Evolutionary conservation across 1,140 invertebrate species (phyloP).

Genomic region (Oscheius sp.): DNA sequence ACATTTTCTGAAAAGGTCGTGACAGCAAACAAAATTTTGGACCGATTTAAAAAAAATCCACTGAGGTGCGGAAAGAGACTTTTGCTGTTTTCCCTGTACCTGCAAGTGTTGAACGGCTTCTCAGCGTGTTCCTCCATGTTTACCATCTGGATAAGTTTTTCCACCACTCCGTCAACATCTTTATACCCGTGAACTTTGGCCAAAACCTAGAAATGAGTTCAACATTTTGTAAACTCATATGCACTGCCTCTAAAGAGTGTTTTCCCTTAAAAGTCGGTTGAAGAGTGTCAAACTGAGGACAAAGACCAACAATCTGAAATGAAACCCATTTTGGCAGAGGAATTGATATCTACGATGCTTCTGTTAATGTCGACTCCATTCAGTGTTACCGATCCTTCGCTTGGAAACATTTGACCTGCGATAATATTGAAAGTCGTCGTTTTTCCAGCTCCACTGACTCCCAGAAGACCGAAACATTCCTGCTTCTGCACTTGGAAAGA

Average conservation of each 20-base stretch:
- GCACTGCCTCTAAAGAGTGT: constrained; percentile 63
- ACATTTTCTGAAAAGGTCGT: too few relatives aligned
- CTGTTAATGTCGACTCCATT: constrained; percentile 10
- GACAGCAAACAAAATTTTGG: too few relatives aligned
- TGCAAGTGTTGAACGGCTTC: constrained; percentile 48
- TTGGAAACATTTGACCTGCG: constrained; percentile 73
- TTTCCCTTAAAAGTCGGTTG: constrained; percentile 63
- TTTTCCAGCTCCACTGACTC: constrained; percentile 62
- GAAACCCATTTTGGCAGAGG: not conserved
- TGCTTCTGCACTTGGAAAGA: constrained; percentile 23
- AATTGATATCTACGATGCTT: not conserved
- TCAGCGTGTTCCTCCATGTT: constrained; percentile 28
- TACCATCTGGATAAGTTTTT: constrained; percentile 21
- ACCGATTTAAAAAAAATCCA: too few relatives aligned
- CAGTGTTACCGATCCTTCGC: constrained; percentile 67
- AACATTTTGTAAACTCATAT: too few relatives aligned
- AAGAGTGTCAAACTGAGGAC: constrained; percentile 71
- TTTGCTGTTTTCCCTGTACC: too few relatives aligned
- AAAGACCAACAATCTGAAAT: constrained; percentile 70
- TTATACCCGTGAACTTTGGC: constrained; percentile 18
- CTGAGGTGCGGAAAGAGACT: too few relatives aligned
- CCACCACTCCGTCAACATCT: not conserved
- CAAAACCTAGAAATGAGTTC: too few relatives aligned
- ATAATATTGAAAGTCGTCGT: constrained; percentile 70
- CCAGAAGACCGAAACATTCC: constrained; percentile 46